Conservation (phyloP, 2,888 invertebrate species). For the Leptinotarsa rubiginosa region DNA sequence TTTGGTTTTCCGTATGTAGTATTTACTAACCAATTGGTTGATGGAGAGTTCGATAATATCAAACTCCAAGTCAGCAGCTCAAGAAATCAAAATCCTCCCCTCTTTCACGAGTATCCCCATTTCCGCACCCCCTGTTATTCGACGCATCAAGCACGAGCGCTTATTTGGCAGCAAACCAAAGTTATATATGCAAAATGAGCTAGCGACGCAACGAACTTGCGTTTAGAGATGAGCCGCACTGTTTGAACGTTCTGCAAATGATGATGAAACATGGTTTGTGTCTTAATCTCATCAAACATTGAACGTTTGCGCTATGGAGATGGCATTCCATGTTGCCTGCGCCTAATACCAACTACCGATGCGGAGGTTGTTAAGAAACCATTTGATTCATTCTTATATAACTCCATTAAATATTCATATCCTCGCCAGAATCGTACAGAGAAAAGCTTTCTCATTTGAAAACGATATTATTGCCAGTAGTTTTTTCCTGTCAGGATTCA, state of each 20-base stretch:
- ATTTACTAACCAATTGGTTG: too few relatives aligned
- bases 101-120: not conserved
- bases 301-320: slow-evolving; percentile 48
- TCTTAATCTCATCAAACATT: slow-evolving; percentile 67
- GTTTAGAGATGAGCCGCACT: slow-evolving; percentile 46
- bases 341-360: slow-evolving; percentile 44
- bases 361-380: slow-evolving; percentile 39
- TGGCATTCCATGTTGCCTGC: slow-evolving; percentile 37
- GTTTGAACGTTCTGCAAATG: slow-evolving; percentile 48
- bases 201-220: slow-evolving; percentile 40
- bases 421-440: slow-evolving; percentile 34
- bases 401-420: slow-evolving; percentile 52
- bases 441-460: slow-evolving; percentile 44
- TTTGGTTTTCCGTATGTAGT: too few relatives aligned
- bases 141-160: slow-evolving; percentile 41
- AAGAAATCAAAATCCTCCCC: not conserved
- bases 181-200: slow-evolving; percentile 51
- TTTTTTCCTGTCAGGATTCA: not conserved
- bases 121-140: slow-evolving; percentile 1
- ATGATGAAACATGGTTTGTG: slow-evolving; percentile 66
- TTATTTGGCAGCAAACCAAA: slow-evolving; percentile 40
- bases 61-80: not conserved
- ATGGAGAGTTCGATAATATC: not conserved
- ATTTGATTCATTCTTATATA: slow-evolving; percentile 45
- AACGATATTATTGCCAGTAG: slow-evolving; percentile 24